phyloP scores from a whole-genome alignment of 2,113 vertebrate species.

The Thermophis baileyi region DNA sequence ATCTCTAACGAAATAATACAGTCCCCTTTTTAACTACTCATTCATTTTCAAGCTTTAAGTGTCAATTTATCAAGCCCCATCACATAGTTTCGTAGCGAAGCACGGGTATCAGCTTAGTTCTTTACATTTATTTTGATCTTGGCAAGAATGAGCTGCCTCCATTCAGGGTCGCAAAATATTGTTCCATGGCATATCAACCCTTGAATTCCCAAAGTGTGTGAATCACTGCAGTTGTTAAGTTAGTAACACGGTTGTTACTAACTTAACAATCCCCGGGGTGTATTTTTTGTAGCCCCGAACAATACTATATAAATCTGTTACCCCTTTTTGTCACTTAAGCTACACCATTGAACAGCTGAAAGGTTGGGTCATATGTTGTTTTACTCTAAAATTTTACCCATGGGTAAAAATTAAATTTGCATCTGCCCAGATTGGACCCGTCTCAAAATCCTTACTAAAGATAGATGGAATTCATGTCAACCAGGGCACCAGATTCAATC shows the following conservation, averaged over 20 bases:
- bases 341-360: background rate
- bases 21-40: no score
- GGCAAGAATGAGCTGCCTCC: background rate
- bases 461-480: background rate
- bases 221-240: no score
- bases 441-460: background rate
- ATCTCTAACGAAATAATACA: no score
- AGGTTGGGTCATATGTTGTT: background rate
- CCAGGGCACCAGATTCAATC: background rate
- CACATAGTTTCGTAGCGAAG: no score
- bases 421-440: background rate
- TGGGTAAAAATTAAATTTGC: background rate
- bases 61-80: no score
- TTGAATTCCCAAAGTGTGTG: background rate
- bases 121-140: background rate
- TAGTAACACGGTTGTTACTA: no score
- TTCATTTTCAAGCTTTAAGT: no score
- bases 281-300: background rate
- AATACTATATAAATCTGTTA: background rate
- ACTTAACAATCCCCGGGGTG: no score
- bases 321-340: background rate
- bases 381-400: constrained; percentile 1
- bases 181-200: background rate
- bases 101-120: no score
- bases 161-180: background rate